Evolutionary conservation across 2,797 vertebrate species (phyloP), one percentile per base, ranked within the genome.

Genomic region (Sebastes taczanowskii): DNA sequence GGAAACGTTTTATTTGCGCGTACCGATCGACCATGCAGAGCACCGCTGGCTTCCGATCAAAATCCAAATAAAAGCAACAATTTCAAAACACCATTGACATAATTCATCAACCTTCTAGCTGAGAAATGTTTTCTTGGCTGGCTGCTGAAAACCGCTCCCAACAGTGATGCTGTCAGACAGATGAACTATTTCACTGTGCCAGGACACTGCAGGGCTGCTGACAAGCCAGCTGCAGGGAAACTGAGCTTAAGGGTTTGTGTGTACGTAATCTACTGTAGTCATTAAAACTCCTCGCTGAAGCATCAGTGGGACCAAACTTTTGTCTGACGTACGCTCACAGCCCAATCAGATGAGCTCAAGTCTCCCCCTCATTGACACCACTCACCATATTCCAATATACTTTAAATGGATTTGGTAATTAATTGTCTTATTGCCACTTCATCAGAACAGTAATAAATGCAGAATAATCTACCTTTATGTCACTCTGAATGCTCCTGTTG

Each of bases 131-230:
- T 68, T 68, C 56, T 38, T 59, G 63, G 35, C 62, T 66, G 61
- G 62, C 58, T 38, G 73, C 30, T 58, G 32, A 29, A 49, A 76
- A 53, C 35, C 6, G 35, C 52, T 75, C 22, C 71, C 62, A 25
- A 74, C 71, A 32, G 74, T 16, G 55, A 61, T 64, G 35, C 60
- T 69, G 74, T 67, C 32, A 62, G 71, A 29, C 69, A 67, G 71
- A 82, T 74, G 34, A 82, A 75, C 38, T 61, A 53, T 74, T 11
- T 13, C 38, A 60, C 78, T 56, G 73, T 76, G 80, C 68, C 78
- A 81, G 66, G 76, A 72, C 72, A 46, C 73, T 53, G 60, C 52
- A 38, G 68, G 1, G 61, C 55, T 75, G 78, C 80, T 80, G 82
- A 82, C 30, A 78, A 30, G 64, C 23, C 68, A 64, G 59, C 74